Evolutionary conservation across 1,140 invertebrate genomes (phyloP).

Genomic region (Teleopsis dalmanni): DNA sequence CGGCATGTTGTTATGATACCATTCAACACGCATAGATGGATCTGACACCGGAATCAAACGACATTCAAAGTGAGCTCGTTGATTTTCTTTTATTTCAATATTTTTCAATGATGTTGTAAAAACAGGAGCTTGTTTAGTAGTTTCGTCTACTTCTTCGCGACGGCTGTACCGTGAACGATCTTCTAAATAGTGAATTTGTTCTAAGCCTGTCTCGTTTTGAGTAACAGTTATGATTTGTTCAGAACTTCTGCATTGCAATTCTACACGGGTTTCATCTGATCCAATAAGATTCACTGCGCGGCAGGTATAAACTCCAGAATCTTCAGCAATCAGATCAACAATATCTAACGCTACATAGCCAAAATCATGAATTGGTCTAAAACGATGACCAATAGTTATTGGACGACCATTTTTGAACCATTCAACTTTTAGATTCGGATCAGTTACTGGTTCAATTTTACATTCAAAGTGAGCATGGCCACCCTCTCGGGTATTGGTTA

Average conservation of each 20-base stretch:
- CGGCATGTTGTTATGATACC: conserved; percentile 90
- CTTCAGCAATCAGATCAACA: conserved; percentile 84
- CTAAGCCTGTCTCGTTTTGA: conserved; percentile 74
- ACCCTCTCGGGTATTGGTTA: conserved; percentile 79
- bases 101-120: conserved; percentile 87
- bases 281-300: conserved; percentile 83
- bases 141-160: conserved; percentile 67
- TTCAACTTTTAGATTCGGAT: conserved; percentile 86
- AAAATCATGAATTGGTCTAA: conserved; percentile 92
- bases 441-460: conserved; percentile 92
- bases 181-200: conserved; percentile 82
- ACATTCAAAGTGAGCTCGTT: conserved; percentile 93
- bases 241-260: conserved; percentile 61
- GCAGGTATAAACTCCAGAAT: conserved; percentile 86
- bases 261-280: conserved; percentile 73
- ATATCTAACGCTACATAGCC: conserved; percentile 91
- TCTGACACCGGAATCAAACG: conserved; percentile 93
- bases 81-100: conserved; percentile 88
- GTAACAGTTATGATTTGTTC: conserved; percentile 73
- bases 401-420: conserved; percentile 89
- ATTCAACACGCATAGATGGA: conserved; percentile 93
- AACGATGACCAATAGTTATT: conserved; percentile 80
- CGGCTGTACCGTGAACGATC: conserved; percentile 70
- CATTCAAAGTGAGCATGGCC: conserved; percentile 96
- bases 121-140: conserved; percentile 78